phyloP scores from a whole-genome alignment of 2,888 invertebrate genomes.

The Melanotus villosus region DNA sequence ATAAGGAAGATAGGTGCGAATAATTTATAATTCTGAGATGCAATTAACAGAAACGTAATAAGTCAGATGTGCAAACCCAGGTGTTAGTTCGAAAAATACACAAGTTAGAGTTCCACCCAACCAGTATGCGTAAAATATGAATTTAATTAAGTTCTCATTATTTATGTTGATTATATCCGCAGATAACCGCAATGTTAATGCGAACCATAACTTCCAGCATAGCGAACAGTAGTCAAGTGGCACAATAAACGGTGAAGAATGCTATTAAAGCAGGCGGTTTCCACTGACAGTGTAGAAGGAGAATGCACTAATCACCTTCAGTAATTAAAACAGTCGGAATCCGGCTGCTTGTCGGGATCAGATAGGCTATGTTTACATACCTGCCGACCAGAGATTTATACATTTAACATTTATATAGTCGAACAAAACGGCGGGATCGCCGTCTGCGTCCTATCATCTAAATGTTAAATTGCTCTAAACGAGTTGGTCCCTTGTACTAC shows the following conservation, averaged over 20 bases:
- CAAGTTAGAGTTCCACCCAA: slow-evolving; percentile 20
- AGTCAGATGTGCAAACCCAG: slow-evolving; percentile 22
- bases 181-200: slow-evolving; percentile 53
- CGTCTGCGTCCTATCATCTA: slow-evolving; percentile 34
- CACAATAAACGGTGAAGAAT: slow-evolving; percentile 46
- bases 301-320: slow-evolving; percentile 51
- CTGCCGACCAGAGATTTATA: slow-evolving; percentile 30
- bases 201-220: slow-evolving; percentile 49
- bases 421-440: too few relatives aligned
- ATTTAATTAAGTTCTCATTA: slow-evolving; percentile 63
- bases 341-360: slow-evolving; percentile 52
- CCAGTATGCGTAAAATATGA: slow-evolving; percentile 52
- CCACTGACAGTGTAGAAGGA: slow-evolving; percentile 45
- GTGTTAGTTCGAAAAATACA: slow-evolving; percentile 28
- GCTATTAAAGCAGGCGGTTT: slow-evolving; percentile 44
- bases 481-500: slow-evolving; percentile 48
- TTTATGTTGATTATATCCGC: slow-evolving; percentile 59
- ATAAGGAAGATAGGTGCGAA: not conserved
- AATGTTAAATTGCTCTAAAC: slow-evolving; percentile 51
- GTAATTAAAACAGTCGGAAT: slow-evolving; percentile 62
- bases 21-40: slow-evolving; percentile 1
- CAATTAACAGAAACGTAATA: slow-evolving; percentile 25
- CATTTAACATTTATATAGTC: slow-evolving; percentile 20
- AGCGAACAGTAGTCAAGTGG: slow-evolving; percentile 36
- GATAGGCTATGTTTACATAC: slow-evolving; percentile 45